A percentile compares a stretch with the other conserved stretches of the same genome.
Evolutionary conservation across 2,797 vertebrate species (phyloP).

Genomic region (Tapera naevia): DNA sequence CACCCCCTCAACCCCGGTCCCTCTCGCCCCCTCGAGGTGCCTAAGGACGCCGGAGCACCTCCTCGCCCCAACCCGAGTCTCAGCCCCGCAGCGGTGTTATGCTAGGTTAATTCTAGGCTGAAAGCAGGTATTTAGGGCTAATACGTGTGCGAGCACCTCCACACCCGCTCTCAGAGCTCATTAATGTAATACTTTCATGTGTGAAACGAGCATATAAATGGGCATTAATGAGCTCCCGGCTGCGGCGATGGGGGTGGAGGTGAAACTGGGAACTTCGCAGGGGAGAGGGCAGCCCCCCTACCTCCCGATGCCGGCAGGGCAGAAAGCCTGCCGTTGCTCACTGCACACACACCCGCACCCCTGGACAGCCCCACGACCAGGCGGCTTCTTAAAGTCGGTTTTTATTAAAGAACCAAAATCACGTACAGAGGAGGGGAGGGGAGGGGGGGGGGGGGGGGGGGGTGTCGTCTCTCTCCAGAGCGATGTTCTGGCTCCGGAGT

Average conservation of each 20-base stretch:
- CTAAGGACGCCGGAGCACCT: no score
- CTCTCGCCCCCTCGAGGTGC: not conserved
- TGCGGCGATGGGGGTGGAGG: not conserved
- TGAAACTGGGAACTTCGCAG: not conserved
- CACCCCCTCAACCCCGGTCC: no score
- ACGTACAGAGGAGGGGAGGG: slow-evolving; percentile 60
- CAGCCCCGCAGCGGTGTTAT: not conserved
- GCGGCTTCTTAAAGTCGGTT: not conserved
- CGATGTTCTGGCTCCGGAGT: slow-evolving; percentile 38
- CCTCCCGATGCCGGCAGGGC: no score
- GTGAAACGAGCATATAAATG: slow-evolving; percentile 56
- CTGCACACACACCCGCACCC: not conserved
- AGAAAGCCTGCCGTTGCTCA: no score
- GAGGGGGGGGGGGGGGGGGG: no score
- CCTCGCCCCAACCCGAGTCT: not conserved
- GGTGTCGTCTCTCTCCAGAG: slow-evolving; percentile 61
- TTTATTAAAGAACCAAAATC: slow-evolving; percentile 78
- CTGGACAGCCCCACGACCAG: not conserved
- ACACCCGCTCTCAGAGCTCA: slow-evolving; percentile 35
- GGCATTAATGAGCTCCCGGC: slow-evolving; percentile 43
- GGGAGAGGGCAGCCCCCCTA: not conserved
- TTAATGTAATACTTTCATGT: slow-evolving; percentile 27
- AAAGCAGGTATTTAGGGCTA: not conserved
- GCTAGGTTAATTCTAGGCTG: not conserved
- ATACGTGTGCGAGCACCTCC: not conserved